Evolutionary conservation across 2,113 vertebrate genomes (phyloP).

Genomic region (Dipodomys spectabilis): DNA sequence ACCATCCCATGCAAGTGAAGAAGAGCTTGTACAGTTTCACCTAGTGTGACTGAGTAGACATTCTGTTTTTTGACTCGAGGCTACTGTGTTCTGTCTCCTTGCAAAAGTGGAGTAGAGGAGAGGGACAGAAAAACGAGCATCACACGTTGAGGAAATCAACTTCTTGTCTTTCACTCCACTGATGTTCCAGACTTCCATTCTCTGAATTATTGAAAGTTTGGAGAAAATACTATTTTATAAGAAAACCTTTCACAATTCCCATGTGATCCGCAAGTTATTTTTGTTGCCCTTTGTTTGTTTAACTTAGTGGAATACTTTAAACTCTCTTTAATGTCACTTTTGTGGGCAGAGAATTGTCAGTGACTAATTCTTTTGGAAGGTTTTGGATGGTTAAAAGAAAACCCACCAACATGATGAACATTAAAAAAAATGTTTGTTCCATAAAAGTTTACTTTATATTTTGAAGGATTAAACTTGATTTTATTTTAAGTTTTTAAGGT

Average conservation of each 20-base stretch:
- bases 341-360: not conserved
- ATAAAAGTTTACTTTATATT: slow-evolving; percentile 19
- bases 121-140: not conserved
- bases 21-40: not conserved
- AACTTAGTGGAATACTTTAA: not conserved
- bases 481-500: slow-evolving; percentile 24
- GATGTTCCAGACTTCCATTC: not conserved
- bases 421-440: slow-evolving; percentile 7
- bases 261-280: not conserved
- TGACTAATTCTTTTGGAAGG: slow-evolving; percentile 11
- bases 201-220: not conserved
- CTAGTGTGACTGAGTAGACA: not conserved
- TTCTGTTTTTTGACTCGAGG: not conserved
- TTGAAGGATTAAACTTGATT: not conserved
- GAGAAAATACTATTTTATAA: not conserved
- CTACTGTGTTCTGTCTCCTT: not conserved
- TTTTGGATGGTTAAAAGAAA: not conserved
- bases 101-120: not conserved
- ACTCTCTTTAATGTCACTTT: not conserved
- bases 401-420: no score
- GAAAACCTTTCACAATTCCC: not conserved
- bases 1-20: not conserved
- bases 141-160: not conserved
- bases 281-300: not conserved
- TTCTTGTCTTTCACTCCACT: not conserved